Conservation (phyloP, 2,797 vertebrate species). For the Sebastes iracundus region DNA sequence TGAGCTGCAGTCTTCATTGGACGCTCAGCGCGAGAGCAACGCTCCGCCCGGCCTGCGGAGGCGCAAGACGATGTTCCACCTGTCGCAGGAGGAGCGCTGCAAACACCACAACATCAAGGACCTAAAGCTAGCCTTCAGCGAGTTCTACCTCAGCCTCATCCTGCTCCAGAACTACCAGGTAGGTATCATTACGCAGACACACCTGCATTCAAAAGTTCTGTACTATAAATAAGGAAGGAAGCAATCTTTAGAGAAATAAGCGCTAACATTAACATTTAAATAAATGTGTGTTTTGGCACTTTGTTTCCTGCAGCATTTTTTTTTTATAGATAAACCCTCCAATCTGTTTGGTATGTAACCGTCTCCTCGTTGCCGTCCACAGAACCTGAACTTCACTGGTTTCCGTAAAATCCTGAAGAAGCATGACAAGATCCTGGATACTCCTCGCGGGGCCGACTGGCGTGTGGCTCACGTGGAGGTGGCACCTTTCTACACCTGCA, state of each 20-base stretch:
- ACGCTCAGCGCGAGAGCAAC: conserved; percentile 91
- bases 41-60: conserved; percentile 85
- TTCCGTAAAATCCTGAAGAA: conserved; percentile 99
- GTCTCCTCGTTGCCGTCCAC: background rate
- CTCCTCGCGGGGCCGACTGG: conserved; percentile 94
- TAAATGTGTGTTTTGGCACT: background rate
- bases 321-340: background rate
- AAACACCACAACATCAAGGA: conserved; percentile 95
- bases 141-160: conserved; percentile 98
- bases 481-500: conserved; percentile 98
- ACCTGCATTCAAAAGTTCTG: background rate
- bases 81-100: conserved; percentile 94
- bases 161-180: conserved; percentile 95
- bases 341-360: background rate
- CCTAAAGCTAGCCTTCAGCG: conserved; percentile 96
- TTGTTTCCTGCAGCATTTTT: background rate
- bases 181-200: conserved; percentile 43
- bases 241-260: background rate
- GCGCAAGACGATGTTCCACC: conserved; percentile 92
- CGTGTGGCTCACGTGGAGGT: conserved; percentile 96
- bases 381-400: conserved; percentile 99
- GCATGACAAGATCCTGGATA: conserved; percentile 99
- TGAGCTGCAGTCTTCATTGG: conserved; percentile 94
- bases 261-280: background rate
- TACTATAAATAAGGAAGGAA: background rate